These are phyloP conservation scores for Rhyzopertha dominica DNA, from an alignment of 1,140 invertebrate genomes.

Conservation along the genomic window DNA sequence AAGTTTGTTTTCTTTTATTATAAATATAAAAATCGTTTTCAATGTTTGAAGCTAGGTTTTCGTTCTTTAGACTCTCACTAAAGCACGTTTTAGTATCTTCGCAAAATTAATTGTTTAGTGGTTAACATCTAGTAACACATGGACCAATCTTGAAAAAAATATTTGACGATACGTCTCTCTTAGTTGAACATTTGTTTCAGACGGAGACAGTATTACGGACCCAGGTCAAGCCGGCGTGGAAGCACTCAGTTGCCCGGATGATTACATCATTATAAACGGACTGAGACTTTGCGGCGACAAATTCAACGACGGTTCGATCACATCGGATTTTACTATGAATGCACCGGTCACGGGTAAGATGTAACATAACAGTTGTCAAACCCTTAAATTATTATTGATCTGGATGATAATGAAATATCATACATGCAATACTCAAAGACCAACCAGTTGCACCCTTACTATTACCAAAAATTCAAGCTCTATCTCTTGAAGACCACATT, in stretches of 20 bases:
- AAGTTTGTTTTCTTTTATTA: no score
- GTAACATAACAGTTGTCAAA: conserved; percentile 8
- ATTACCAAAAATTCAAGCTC: not conserved
- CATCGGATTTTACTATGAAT: conserved; percentile 58
- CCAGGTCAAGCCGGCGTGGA: conserved; percentile 65
- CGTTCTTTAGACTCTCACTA: no score
- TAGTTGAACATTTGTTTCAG: conserved; percentile 35
- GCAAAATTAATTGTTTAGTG: no score
- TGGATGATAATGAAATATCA: not conserved
- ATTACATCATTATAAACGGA: conserved; percentile 64
- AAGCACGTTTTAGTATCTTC: no score
- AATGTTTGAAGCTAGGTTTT: no score
- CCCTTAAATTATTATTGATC: no score
- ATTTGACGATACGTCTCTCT: no score
- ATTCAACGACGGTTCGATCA: conserved; percentile 62
- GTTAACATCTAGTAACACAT: no score
- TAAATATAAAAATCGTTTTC: no score
- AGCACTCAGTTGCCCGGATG: conserved; percentile 65
- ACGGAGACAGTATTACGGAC: conserved; percentile 55
- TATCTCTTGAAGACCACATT: no score
- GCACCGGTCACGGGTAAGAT: conserved; percentile 58
- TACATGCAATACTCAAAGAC: not conserved
- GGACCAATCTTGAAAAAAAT: no score
- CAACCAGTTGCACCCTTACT: not conserved
- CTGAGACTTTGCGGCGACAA: conserved; percentile 64